Conservation (phyloP, 2,797 vertebrate species). For the Lates japonicus region DNA sequence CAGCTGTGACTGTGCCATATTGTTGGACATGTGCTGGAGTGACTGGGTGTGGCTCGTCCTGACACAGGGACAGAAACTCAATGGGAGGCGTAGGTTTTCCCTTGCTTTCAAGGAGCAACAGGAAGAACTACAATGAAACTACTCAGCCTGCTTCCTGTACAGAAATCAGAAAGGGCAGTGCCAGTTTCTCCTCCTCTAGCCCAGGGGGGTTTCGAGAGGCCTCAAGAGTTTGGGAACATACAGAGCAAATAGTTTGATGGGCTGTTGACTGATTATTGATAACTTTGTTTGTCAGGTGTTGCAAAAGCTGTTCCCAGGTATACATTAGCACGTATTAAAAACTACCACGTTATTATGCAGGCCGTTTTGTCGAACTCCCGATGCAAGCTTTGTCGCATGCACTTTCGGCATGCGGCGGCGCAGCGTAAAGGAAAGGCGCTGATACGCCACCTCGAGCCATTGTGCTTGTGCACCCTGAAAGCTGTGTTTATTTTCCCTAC, state of each 20-base stretch:
- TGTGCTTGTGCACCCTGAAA: conserved; percentile 74
- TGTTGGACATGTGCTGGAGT: conserved; percentile 9
- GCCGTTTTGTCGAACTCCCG: conserved; percentile 31
- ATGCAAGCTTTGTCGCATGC: conserved; percentile 10
- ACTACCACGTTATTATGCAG: conserved; percentile 33
- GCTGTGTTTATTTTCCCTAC: conserved; percentile 70
- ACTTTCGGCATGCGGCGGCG: not conserved
- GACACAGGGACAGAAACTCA: conserved; percentile 43
- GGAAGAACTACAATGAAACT: conserved; percentile 77
- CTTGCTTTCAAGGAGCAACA: conserved; percentile 69
- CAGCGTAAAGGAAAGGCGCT: conserved; percentile 23
- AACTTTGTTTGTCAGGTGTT: conserved; percentile 66
- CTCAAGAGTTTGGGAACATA: conserved; percentile 61
- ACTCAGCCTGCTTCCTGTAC: conserved; percentile 72
- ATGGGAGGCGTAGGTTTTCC: conserved; percentile 38
- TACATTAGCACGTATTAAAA: conserved; percentile 60
- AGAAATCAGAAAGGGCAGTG: conserved; percentile 49
- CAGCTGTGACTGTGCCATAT: conserved; percentile 6
- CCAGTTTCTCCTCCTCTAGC: conserved; percentile 74
- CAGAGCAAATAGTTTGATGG: conserved; percentile 61
- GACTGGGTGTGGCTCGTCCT: conserved; percentile 32
- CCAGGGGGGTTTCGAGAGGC: conserved; percentile 67
- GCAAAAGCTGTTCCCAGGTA: conserved; percentile 66
- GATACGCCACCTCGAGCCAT: conserved; percentile 53
- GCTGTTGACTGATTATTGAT: conserved; percentile 74